Percentiles rank a stretch among this genome's conserved stretches.
phyloP scores from a whole-genome alignment of 2,797 vertebrate species.

The Parotocinclus haroldoi region DNA sequence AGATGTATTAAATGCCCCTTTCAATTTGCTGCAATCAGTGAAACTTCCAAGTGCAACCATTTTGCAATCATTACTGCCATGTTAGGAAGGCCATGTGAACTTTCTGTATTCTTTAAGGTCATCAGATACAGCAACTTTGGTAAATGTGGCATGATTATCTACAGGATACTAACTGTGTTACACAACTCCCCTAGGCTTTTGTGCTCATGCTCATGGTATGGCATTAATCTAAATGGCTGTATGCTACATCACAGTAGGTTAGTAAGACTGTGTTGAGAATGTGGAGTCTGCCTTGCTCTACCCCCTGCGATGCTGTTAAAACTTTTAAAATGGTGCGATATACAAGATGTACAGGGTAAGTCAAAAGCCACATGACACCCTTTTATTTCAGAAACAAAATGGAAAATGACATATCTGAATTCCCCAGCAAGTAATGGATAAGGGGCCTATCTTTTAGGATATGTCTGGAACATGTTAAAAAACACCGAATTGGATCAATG shows the following conservation, averaged over 20 bases:
- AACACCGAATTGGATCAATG: too few species aligned
- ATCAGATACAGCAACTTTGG: slow-evolving; percentile 64
- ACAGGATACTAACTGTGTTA: slow-evolving; percentile 55
- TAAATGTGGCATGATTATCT: slow-evolving; percentile 60
- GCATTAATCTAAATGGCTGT: slow-evolving; percentile 54
- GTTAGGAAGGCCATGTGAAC: slow-evolving; percentile 40
- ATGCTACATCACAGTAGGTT: slow-evolving; percentile 39
- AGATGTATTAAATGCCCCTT: slow-evolving; percentile 47
- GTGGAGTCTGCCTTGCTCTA: slow-evolving; percentile 38
- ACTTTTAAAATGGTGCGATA: neutral
- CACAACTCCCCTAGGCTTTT: slow-evolving; percentile 47
- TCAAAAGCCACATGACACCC: too few species aligned
- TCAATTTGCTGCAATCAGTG: slow-evolving; percentile 60
- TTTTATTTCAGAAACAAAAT: too few species aligned
- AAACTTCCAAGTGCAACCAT: slow-evolving; percentile 49
- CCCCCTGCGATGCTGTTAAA: slow-evolving; percentile 35
- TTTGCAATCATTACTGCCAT: slow-evolving; percentile 64
- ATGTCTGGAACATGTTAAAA: too few species aligned
- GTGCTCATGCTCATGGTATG: slow-evolving; percentile 55
- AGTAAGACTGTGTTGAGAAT: slow-evolving; percentile 50
- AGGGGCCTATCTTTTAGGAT: too few species aligned
- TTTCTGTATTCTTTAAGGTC: slow-evolving; percentile 60
- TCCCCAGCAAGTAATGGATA: too few species aligned
- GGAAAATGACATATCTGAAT: too few species aligned
- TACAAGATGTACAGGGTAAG: too few species aligned